Evolutionary conservation across 2,797 vertebrate genomes (phyloP).

Genomic region (Gymnodraco acuticeps): DNA sequence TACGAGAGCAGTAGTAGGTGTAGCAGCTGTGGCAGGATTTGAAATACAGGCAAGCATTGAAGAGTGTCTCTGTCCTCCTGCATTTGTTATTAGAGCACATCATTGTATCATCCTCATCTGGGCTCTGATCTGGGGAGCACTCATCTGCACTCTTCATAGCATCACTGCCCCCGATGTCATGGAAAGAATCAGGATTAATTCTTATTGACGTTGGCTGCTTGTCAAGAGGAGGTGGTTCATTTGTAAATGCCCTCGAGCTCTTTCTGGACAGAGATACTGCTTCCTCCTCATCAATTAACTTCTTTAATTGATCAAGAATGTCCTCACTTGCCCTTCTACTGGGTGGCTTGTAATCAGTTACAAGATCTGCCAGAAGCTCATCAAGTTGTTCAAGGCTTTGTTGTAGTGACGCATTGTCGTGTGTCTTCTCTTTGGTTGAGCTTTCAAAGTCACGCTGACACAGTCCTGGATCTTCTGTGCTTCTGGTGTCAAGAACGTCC

Average conservation of each 20-base stretch:
- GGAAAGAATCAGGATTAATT: slow-evolving; percentile 77
- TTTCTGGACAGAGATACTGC: slow-evolving; percentile 83
- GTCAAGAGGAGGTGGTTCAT: slow-evolving; percentile 84
- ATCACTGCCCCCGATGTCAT: slow-evolving; percentile 78
- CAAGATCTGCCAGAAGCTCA: slow-evolving; percentile 95
- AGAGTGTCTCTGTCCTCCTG: slow-evolving; percentile 93
- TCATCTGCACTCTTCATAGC: slow-evolving; percentile 88
- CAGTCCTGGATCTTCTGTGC: slow-evolving; percentile 62
- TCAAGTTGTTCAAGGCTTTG: slow-evolving; percentile 97
- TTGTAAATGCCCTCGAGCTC: slow-evolving; percentile 67
- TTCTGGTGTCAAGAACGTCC: slow-evolving; percentile 88
- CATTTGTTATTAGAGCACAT: slow-evolving; percentile 98
- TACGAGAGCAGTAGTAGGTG: slow-evolving; percentile 97
- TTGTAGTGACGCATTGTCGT: slow-evolving; percentile 88
- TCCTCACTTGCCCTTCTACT: slow-evolving; percentile 87
- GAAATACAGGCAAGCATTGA: slow-evolving; percentile 98
- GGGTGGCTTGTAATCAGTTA: slow-evolving; percentile 94
- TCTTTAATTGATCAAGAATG: slow-evolving; percentile 91
- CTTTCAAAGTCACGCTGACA: slow-evolving; percentile 73
- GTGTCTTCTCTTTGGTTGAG: slow-evolving; percentile 84
- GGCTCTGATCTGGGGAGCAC: slow-evolving; percentile 93
- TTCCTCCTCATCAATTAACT: slow-evolving; percentile 88
- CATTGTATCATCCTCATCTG: slow-evolving; percentile 97
- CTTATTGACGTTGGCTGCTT: slow-evolving; percentile 90
- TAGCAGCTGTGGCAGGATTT: slow-evolving; percentile 99